Evolutionary conservation across 1,140 invertebrate genomes (phyloP), one percentile per base, ranked within the genome.

Genomic region (Armadillidium nasatum): DNA sequence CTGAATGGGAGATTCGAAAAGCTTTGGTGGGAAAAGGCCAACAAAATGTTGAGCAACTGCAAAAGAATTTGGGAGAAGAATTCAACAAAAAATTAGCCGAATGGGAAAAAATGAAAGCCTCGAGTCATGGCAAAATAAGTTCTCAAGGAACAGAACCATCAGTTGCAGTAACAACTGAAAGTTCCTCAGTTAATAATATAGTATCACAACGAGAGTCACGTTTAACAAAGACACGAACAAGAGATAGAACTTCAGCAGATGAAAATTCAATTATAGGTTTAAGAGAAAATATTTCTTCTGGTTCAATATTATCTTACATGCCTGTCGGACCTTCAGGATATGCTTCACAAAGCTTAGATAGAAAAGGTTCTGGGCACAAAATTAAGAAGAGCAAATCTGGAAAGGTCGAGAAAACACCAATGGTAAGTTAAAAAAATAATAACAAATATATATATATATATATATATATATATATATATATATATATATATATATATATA

Each of bases 41-140:
- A 46, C 80, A 81, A 71, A 84, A 84, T 68, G 82, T 86, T 21
- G 85, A 84, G 22, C 85, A 86, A 72, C 81, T 87, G 44, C 85
- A 86, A 75, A 82, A 83, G 21, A 84, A 84, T 73, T 80, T 87
- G 7, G 84, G 85, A 6, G 85, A 87, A 23, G 87, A 87, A 78
- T 87, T 87, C 81, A 85, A 83, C 67, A 82, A 84, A 22, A 87
- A 87, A 79, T 82, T 87, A 72, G 83, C 86, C 71, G 86, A 88
- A 80, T 88, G 87, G 87, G 86, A 87, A 78, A 81, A 78, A 71
- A 81, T 79, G 67, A 78, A 80, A 68, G 76, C 71, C 0, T 72
- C 43, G 7, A 21, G 71, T 19, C 50, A 60, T 3, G 50, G 50
- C 1, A 60, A 60, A 7, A 60, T 60, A 60, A 60, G 2, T 60